phyloP scores from a whole-genome alignment of 2,797 vertebrate species.

The Coendou prehensilis region DNA sequence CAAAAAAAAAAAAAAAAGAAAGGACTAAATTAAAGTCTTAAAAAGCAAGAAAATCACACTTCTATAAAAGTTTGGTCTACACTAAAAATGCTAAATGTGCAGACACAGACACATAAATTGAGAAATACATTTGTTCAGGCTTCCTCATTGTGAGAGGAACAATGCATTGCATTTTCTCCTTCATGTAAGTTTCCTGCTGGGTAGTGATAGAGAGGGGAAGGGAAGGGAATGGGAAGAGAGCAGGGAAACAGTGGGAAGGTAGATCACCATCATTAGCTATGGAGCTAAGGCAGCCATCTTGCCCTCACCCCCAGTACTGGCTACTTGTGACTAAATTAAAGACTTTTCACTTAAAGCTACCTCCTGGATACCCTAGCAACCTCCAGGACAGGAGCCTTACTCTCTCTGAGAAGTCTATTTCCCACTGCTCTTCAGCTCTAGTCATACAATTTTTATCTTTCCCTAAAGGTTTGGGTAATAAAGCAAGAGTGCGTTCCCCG shows the following conservation, averaged over 20 bases:
- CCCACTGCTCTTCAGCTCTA: background rate
- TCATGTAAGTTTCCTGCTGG: background rate
- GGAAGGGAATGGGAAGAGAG: background rate
- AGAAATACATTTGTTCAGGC: slow-evolving; percentile 3
- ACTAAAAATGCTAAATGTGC: background rate
- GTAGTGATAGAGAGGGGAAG: background rate
- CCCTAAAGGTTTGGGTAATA: background rate
- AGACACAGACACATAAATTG: background rate
- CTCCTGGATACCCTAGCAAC: background rate
- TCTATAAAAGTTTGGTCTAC: background rate
- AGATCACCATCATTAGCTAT: background rate
- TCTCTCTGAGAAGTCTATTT: background rate
- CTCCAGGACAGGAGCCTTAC: background rate
- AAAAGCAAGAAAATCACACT: slow-evolving; percentile 38
- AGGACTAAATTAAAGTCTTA: background rate
- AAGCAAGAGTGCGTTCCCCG: background rate
- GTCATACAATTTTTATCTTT: background rate
- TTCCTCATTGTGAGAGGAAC: slow-evolving; percentile 48
- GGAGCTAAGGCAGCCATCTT: background rate
- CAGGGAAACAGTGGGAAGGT: background rate
- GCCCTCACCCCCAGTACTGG: background rate
- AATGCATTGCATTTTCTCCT: background rate
- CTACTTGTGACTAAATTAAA: background rate
- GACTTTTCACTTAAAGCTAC: background rate
- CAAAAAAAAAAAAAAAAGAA: too few species aligned